A percentile compares a stretch with the other conserved stretches of the same genome.
phyloP scores from a whole-genome alignment of 2,888 invertebrate genomes.

The Achlya flavicornis region DNA sequence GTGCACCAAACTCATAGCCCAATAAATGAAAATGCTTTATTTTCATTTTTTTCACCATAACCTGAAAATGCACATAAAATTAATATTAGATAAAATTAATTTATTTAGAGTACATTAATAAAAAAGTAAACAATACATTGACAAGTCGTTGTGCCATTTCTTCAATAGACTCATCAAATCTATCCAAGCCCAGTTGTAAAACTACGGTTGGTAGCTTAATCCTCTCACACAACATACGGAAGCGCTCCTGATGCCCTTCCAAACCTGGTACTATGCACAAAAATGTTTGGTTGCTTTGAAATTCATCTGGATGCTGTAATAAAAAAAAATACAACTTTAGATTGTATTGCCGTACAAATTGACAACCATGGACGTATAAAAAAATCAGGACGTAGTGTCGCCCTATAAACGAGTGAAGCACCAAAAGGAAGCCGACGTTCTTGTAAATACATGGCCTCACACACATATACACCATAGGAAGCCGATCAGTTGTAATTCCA shows the following conservation, averaged over 20 bases:
- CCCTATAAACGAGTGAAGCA: too few relatives aligned
- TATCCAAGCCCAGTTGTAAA: conserved; percentile 36
- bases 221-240: conserved; percentile 29
- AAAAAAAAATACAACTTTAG: conserved; percentile 5
- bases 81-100: background rate
- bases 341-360: too few relatives aligned
- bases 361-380: too few relatives aligned
- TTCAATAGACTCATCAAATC: conserved; percentile 25
- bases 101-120: too few relatives aligned
- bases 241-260: conserved; percentile 37
- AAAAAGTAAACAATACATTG: conserved; percentile 17
- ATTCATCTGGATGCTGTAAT: conserved; percentile 28
- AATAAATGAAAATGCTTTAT: conserved; percentile 21
- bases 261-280: conserved; percentile 41
- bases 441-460: too few relatives aligned
- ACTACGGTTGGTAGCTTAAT: conserved; percentile 36
- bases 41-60: conserved; percentile 17
- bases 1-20: conserved; percentile 25
- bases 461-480: too few relatives aligned
- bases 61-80: background rate
- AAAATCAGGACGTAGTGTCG: too few relatives aligned
- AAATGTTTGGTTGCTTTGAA: conserved; percentile 26
- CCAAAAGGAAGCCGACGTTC: too few relatives aligned
- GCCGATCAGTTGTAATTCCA: too few relatives aligned
- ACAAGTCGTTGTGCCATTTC: conserved; percentile 28